Percentiles rank a stretch among this genome's conserved stretches.
Evolutionary conservation across 2,888 invertebrate species (phyloP).

Genomic region (Tanytarsus gracilentus): DNA sequence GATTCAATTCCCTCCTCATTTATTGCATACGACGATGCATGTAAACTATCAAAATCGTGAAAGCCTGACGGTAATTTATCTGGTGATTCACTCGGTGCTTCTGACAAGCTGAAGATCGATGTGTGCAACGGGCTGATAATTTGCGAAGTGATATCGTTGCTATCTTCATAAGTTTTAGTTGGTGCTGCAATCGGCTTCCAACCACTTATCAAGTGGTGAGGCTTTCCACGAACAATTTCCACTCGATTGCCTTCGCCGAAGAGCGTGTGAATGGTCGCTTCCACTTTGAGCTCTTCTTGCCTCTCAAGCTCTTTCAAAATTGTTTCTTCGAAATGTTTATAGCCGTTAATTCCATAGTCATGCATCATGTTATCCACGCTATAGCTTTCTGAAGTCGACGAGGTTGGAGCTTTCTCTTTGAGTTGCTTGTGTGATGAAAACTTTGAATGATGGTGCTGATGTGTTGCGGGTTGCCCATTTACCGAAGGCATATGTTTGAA

Average conservation of each 20-base stretch:
- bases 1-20: slow-evolving; percentile 1
- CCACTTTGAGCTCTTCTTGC: slow-evolving; percentile 30
- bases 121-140: slow-evolving; percentile 21
- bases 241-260: slow-evolving; percentile 4
- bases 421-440: neutral
- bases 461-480: neutral
- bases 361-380: slow-evolving; percentile 13
- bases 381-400: neutral
- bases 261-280: slow-evolving; percentile 29
- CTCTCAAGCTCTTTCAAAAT: slow-evolving; percentile 29
- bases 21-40: neutral
- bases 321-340: slow-evolving; percentile 30
- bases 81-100: neutral
- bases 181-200: slow-evolving; percentile 18
- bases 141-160: slow-evolving; percentile 11
- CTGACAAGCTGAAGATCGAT: neutral
- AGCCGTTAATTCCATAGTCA: slow-evolving; percentile 23
- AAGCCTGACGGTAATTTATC: slow-evolving; percentile 4
- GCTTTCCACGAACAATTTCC: slow-evolving; percentile 10
- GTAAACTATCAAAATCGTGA: slow-evolving; percentile 14
- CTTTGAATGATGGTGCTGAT: slow-evolving; percentile 1
- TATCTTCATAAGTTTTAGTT: slow-evolving; percentile 11
- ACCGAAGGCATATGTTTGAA: neutral
- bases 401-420: neutral
- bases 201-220: neutral